Evolutionary conservation across 1,140 invertebrate genomes (phyloP).

Genomic region (Lucilia cuprina): DNA sequence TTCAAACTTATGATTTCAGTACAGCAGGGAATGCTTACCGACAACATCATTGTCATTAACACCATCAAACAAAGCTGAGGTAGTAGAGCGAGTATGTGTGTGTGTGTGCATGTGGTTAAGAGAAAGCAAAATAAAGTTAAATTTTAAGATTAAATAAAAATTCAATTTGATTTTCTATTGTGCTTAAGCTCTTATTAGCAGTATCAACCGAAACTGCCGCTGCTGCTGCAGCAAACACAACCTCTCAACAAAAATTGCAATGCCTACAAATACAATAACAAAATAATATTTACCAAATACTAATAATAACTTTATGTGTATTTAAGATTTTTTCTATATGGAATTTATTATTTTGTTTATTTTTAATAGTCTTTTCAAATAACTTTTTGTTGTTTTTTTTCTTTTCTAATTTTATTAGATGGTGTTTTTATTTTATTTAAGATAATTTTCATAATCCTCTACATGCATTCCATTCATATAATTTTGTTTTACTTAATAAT

Average conservation of each 20-base stretch:
- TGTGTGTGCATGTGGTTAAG: not conserved
- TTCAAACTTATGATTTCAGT: no score
- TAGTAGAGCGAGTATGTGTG: not conserved
- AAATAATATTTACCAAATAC: not conserved
- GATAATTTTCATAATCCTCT: conserved; percentile 2
- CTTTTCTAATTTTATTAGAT: not conserved
- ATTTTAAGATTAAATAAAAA: conserved; percentile 44
- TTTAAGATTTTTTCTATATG: not conserved
- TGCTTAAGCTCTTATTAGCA: conserved; percentile 60
- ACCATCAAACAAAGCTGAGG: not conserved
- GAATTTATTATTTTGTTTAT: not conserved
- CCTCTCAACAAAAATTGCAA: not conserved
- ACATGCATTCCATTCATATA: not conserved
- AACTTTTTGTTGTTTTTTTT: not conserved
- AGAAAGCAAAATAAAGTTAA: not conserved
- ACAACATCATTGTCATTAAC: not conserved
- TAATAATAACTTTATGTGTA: not conserved
- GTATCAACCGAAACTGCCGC: not conserved
- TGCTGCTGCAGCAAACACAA: not conserved
- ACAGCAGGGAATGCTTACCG: not conserved
- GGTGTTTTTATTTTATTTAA: not conserved
- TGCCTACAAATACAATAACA: not conserved
- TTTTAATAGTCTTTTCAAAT: not conserved
- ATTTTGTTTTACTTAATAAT: not conserved
- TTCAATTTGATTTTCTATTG: conserved; percentile 57